Percentiles rank a stretch among this genome's conserved stretches.
These are phyloP conservation scores for Teinopalpus imperialis DNA, from an alignment of 2,888 invertebrate species.

Conservation along the genomic window DNA sequence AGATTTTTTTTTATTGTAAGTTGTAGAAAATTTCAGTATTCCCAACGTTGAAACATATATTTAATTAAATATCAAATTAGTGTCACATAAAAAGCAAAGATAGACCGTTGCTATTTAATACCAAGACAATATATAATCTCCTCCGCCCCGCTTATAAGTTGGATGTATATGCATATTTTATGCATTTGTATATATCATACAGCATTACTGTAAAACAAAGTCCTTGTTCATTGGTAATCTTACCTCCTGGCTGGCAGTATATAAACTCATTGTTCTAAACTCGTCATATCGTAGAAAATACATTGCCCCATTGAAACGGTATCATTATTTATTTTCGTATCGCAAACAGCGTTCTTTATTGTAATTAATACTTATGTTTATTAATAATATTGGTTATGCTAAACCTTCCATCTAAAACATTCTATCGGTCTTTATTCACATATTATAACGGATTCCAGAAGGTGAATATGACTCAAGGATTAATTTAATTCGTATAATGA, in stretches of 20 bases:
- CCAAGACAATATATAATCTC: too few species aligned
- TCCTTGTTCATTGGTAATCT: slow-evolving; percentile 6
- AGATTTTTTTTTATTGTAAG: too few species aligned
- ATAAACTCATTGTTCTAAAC: slow-evolving; percentile 9
- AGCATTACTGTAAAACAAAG: not conserved
- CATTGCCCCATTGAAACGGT: slow-evolving; percentile 7
- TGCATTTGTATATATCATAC: not conserved
- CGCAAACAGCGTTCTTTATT: slow-evolving; percentile 2
- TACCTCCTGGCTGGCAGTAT: not conserved
- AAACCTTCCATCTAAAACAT: not conserved
- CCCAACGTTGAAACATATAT: too few species aligned
- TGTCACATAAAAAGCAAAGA: too few species aligned
- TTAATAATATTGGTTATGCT: not conserved
- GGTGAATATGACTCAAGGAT: too few species aligned
- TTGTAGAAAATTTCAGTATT: too few species aligned
- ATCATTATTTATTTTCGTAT: slow-evolving; percentile 9
- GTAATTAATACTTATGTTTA: not conserved
- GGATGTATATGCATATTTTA: not conserved
- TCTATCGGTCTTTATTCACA: too few species aligned
- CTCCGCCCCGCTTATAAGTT: not conserved
- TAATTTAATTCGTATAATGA: too few species aligned
- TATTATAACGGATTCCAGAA: too few species aligned
- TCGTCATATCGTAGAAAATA: slow-evolving; percentile 8
- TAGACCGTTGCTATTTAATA: too few species aligned
- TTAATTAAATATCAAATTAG: too few species aligned